Evolutionary conservation across 2,888 invertebrate genomes (phyloP), one percentile per base, ranked within the genome.

Genomic region (Hypena proboscidalis): DNA sequence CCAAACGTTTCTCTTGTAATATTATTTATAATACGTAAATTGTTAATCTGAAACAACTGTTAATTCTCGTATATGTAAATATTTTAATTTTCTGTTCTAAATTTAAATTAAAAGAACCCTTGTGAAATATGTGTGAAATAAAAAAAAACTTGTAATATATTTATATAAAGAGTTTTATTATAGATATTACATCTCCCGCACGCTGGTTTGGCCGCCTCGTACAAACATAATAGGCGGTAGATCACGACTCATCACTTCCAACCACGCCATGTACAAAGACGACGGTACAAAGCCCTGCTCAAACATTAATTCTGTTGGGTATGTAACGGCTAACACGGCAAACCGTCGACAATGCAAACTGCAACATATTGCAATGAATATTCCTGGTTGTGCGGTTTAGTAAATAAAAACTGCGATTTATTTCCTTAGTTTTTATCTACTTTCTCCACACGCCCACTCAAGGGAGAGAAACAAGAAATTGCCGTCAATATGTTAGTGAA

Each of bases 261-360:
- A 83, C 98, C 98, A 99, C 4, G 97, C 95, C 96, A 98, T 96
- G 86, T 98, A 98, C 36, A 98, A 89, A 1, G 97, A 94, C 2
- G 98, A 96, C 4, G 97, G 96, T 45, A 97, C 95, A 2, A 95
- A 95, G 34, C 95, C 96, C 90, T 92, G 72, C 1, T 45, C 37
- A 33, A 9, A 0, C 11, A 23, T 9, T 4, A 6, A 31, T 20
- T 11, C 6, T 13, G 17, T n/a, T n/a, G n/a, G n/a, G n/a, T n/a
- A n/a, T n/a, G n/a, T n/a, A 27, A 27, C 4, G 7, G 22, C 5
- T 2, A 6, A n/a, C 8, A 22, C 22, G 2, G n/a, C 22, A n/a
- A n/a, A n/a, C n/a, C n/a, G n/a, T n/a, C n/a, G n/a, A n/a, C n/a
- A n/a, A n/a, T n/a, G n/a, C n/a, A n/a, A n/a, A n/a, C n/a, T n/a